Base-by-base conservation (phyloP, 2,797 vertebrate species). In the Presbytis comata region DNA sequence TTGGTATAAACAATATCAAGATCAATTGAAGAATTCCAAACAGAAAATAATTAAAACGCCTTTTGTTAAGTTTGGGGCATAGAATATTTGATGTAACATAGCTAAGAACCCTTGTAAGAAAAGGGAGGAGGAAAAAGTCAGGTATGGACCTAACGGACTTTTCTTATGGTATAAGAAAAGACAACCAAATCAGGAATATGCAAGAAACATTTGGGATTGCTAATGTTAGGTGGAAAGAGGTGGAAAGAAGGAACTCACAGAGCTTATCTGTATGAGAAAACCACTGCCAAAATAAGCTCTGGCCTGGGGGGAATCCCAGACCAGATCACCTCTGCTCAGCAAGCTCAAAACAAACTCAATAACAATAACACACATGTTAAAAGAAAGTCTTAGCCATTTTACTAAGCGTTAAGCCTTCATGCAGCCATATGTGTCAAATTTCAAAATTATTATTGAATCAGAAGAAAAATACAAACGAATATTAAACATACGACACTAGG, bases 401-500 rank as follows among this genome's bases (percentile, higher is more conserved):
- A 53, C 22, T 87, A 83, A 85, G 46, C 22, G 61, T 83, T 75
- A 97, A 96, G 92, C 33, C 84, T 39, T 85, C 80, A 93, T 0
- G 13, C 82, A 97, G 74, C 41, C 84, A 57, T 8, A 96, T 88
- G 87, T 93, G 96, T 79, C 96, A 98, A 97, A 93, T 53, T 89
- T 97, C 91, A 96, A 87, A 93, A 89, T 93, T 91, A 94, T 91
- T 96, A 89, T 81, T 83, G 55, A 97, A 46, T 76, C 59, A 92
- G 95, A 96, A 94, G 78, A 61, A 95, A 91, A 96, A 89, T 86
- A 44, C 59, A 97, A 97, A 61, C 76, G 30, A 96, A 79, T 97
- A 87, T 76, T 82, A 83, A 92, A 59, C 28, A 24, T 9, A 12
- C 9, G 75, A 76, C 33, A 55, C 53, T 22, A 39, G 50, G 39